phyloP scores from a whole-genome alignment of 2,113 vertebrate species.

The Azemiops feae region DNA sequence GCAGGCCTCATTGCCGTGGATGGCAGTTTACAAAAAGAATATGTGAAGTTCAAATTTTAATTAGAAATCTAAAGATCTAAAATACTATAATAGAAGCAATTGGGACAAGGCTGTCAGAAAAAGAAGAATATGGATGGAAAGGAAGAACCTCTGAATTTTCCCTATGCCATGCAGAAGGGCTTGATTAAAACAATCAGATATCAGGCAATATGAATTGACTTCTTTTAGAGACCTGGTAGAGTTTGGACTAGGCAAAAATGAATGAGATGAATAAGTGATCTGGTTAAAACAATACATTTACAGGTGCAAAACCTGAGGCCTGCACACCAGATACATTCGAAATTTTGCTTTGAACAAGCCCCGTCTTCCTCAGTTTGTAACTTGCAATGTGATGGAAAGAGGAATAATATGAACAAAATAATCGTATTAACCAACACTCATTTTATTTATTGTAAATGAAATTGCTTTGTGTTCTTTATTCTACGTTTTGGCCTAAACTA shows the following conservation, averaged over 20 bases:
- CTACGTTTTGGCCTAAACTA: background rate
- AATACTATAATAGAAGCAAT: background rate
- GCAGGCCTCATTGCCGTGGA: background rate
- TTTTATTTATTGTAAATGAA: background rate
- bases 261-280: background rate
- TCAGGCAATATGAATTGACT: background rate
- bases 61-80: background rate
- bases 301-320: background rate
- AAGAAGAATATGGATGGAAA: background rate
- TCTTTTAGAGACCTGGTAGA: background rate
- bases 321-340: background rate
- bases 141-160: background rate
- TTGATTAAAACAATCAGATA: background rate
- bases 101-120: background rate
- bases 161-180: background rate
- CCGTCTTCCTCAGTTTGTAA: background rate
- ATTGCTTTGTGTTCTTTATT: background rate
- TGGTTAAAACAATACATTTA: background rate
- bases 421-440: background rate
- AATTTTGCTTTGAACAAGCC: background rate
- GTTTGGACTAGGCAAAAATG: background rate
- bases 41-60: background rate
- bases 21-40: background rate
- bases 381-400: background rate
- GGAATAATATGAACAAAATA: background rate